phyloP scores from a whole-genome alignment of 2,888 invertebrate species.

The Morpho achilles region DNA sequence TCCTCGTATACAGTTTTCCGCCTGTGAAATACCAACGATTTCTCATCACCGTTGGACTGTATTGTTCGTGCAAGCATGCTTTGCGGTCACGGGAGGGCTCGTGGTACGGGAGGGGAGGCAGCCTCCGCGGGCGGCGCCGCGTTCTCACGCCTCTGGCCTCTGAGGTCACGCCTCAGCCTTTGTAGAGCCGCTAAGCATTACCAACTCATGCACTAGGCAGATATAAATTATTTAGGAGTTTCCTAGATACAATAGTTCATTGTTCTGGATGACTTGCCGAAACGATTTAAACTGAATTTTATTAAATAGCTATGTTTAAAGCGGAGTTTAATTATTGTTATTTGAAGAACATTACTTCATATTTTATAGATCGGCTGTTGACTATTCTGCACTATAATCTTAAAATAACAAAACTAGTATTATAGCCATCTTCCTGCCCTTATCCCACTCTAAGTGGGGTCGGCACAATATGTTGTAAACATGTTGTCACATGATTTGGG shows the following conservation, averaged over 20 bases:
- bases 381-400: too few species aligned
- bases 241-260: background rate
- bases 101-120: conserved; percentile 34
- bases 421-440: too few species aligned
- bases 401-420: too few species aligned
- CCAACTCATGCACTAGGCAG: conserved; percentile 23
- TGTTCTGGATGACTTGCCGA: background rate
- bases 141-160: conserved; percentile 75
- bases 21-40: conserved; percentile 19
- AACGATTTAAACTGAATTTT: background rate
- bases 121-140: conserved; percentile 50
- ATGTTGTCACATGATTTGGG: too few species aligned
- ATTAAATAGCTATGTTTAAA: background rate
- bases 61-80: conserved; percentile 39
- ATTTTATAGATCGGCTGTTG: too few species aligned
- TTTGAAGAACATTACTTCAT: too few species aligned
- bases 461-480: too few species aligned
- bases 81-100: conserved; percentile 38
- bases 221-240: conserved; percentile 18
- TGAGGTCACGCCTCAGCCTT: conserved; percentile 73
- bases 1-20: too few species aligned
- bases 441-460: too few species aligned
- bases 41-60: conserved; percentile 21
- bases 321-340: too few species aligned
- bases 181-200: conserved; percentile 61